Base-by-base conservation (phyloP, 2,888 invertebrate genomes). In the Heliothis peltigera region DNA sequence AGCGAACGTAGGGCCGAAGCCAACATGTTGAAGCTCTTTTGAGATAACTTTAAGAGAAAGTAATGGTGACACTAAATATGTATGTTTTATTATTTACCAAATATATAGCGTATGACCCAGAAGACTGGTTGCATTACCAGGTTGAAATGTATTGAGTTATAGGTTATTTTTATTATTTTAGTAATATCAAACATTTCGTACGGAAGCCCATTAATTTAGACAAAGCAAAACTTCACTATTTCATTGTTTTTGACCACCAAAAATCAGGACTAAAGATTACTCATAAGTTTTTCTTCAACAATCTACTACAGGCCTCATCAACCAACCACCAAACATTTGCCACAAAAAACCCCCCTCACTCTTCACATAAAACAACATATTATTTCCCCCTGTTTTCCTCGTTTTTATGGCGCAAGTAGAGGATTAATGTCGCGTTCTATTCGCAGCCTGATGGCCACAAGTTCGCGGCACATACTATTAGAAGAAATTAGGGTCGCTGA, bases 401-500 rank as follows among this genome's bases (percentile, higher is more conserved):
- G 65, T 68, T 76, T 79, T 79, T 81, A 68, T 71, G 59, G 56
- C 53, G 53, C 66, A 62, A 73, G 53, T 59, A 70, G 28, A 56
- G 69, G 57, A 79, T 81, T 81, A 80, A 80, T 81, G 79, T 58
- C 54, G 10, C 61, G 67, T 64, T 48, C 57, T 69, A 65, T 68
- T 76, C 66, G 39, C 55, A 53, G 61, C 32, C 55, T 35, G 61
- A 65, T 51, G 35, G 47, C 32, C 43, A 48, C 28, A 67, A 59
- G 46, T 61, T 71, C 56, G 57, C 54, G 57, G 49, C 56, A 73
- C 58, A 64, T 68, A 62, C 54, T 79, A 73, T 76, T 81, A 81
- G 63, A 70, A 75, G 69, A 81, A 72, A 81, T 79, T 75, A 79
- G 60, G 81, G 79, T 72, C 77, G 53, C 6, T 25, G 53, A 72